Evolutionary conservation across 2,888 invertebrate genomes (phyloP), one percentile per base, ranked within the genome.

Genomic region (Cosmopolites sordidus): DNA sequence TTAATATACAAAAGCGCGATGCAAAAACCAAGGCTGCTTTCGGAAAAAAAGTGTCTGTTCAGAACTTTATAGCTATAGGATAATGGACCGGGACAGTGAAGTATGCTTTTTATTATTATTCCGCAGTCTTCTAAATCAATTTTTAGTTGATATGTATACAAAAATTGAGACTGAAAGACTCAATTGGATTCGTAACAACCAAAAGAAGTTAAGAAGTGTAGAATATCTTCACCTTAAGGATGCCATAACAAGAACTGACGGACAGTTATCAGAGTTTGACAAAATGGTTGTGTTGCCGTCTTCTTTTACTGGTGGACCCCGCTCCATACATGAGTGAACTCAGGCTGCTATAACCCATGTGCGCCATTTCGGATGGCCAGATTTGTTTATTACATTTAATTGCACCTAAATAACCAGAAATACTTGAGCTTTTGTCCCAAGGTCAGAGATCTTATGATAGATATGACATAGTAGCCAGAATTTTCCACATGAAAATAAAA

Each of bases 111-210:
- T 73, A 15, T 44, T 67, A 38, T 37, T 52, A 39, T 70, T 40
- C 58, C 62, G 68, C 6, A 46, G 54, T 16, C 47, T 73, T 5
- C 68, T 65, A 49, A 63, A 69, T 41, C 71, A 73, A 54, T 72
- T 58, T 56, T 49, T 62, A n/a, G 71, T 73, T 27, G 68, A 73
- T 56, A 69, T 69, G 69, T 73, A 71, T 54, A 70, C 59, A 0
- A 72, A 73, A 65, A 66, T 73, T 9, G 71, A 73, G 57, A 66
- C 60, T 4, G 70, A 72, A 63, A 64, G 69, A 30, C 51, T 72
- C 18, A 37, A 40, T 43, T 73, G 53, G 58, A 59, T 73, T 12
- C 48, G 65, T 38, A 61, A 58, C 12, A 70, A 70, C 51, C 65
- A 70, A 58, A 17, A 41, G n/a, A 63, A 69, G 56, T 53, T 70